Percentiles rank a stretch among this genome's conserved stretches.
These are phyloP conservation scores for Pseudococcus jackbeardsleyi DNA, from an alignment of 2,888 invertebrate genomes.

Conservation along the genomic window DNA sequence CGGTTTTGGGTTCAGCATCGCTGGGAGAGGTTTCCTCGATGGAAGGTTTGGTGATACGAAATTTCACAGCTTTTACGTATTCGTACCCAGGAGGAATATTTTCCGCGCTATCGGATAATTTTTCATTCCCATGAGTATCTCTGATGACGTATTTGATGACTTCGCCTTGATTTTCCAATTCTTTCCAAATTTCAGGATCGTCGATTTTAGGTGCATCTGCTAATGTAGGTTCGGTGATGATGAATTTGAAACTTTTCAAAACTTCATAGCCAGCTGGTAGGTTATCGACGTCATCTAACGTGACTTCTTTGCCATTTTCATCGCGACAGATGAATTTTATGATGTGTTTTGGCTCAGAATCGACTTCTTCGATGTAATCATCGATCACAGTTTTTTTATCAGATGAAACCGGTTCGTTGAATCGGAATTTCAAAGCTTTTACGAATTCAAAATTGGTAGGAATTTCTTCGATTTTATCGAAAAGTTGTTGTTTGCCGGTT, in stretches of 20 bases:
- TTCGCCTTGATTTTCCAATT: constrained; percentile 33
- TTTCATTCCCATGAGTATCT: not conserved
- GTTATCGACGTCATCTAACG: constrained; percentile 23
- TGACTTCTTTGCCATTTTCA: constrained; percentile 39
- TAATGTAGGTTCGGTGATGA: not conserved
- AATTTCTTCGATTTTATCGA: constrained; percentile 16
- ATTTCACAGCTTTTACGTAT: constrained; percentile 33
- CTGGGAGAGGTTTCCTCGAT: not conserved
- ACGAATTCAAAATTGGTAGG: not conserved
- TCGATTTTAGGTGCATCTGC: not conserved
- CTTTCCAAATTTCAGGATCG: constrained; percentile 35
- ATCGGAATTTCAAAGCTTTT: not conserved
- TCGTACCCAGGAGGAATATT: not conserved
- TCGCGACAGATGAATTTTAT: constrained; percentile 26
- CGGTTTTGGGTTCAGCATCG: not conserved
- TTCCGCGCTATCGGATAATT: constrained; percentile 9
- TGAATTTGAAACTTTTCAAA: constrained; percentile 15
- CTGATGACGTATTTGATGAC: not conserved
- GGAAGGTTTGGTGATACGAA: not conserved
- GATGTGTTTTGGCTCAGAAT: not conserved
- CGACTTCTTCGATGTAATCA: not conserved
- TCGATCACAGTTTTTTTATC: not conserved
- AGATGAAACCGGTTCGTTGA: not conserved
- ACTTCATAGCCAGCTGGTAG: constrained; percentile 3
- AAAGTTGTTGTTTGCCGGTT: not conserved